Conservation (phyloP, 2,113 vertebrate genomes). For the Zosterops pallidus region DNA sequence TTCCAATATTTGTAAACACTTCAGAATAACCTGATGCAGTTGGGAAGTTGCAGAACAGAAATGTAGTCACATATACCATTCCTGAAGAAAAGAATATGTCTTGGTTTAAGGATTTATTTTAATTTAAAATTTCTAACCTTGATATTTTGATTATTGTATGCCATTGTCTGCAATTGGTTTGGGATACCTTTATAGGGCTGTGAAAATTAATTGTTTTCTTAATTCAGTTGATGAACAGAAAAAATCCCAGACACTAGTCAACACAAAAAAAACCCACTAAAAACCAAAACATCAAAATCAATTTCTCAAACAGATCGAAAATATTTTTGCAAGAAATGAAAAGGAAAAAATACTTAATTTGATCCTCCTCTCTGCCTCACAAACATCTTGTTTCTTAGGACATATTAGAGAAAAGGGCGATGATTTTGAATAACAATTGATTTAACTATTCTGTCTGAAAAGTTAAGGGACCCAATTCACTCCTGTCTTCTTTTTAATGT, state of each 20-base stretch:
- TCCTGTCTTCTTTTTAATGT: neutral
- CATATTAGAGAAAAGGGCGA: neutral
- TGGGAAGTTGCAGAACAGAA: neutral
- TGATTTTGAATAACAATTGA: neutral
- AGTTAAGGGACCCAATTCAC: neutral
- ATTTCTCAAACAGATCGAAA: neutral
- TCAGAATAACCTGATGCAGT: neutral
- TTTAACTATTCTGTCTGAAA: neutral
- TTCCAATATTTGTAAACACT: neutral
- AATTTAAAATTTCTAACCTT: neutral
- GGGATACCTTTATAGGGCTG: neutral
- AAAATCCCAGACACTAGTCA: neutral
- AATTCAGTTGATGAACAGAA: neutral
- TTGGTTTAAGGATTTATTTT: neutral
- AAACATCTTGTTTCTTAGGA: neutral
- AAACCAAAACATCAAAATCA: too few relatives aligned
- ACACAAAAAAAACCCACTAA: too few relatives aligned
- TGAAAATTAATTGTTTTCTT: neutral
- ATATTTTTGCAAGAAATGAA: neutral
- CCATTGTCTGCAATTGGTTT: neutral
- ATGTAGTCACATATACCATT: accelerated
- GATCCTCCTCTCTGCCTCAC: neutral
- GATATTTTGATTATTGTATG: neutral
- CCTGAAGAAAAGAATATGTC: neutral
- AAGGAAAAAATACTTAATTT: neutral